Conservation (phyloP, 2,113 vertebrate genomes). For the Pagrus major region DNA sequence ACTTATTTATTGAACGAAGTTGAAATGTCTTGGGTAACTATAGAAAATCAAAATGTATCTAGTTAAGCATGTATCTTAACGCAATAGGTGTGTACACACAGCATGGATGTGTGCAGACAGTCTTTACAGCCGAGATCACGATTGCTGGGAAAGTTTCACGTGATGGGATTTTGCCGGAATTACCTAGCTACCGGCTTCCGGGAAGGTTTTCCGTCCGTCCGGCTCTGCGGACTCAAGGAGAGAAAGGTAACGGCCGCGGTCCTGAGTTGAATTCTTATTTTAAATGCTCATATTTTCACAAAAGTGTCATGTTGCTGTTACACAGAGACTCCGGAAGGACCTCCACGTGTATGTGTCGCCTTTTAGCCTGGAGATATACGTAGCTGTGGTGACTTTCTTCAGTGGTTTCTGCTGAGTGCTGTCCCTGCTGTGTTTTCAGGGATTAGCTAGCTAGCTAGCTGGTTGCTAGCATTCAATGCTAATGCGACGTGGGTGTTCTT, state of each 20-base stretch:
- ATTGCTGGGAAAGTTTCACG: slow-evolving; percentile 64
- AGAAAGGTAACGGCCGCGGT: slow-evolving; percentile 83
- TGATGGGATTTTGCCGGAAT: slow-evolving; percentile 86
- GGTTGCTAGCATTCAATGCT: slow-evolving; percentile 65
- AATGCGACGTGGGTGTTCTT: slow-evolving; percentile 78
- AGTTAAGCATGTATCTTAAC: neutral
- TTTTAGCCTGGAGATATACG: neutral
- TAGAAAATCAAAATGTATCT: neutral
- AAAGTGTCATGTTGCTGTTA: neutral
- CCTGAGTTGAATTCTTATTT: slow-evolving; percentile 18
- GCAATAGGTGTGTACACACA: neutral
- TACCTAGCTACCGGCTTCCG: slow-evolving; percentile 86
- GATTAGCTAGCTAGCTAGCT: slow-evolving; percentile 75
- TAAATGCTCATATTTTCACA: slow-evolving; percentile 2
- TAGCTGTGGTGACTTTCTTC: slow-evolving; percentile 46
- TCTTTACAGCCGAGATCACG: neutral
- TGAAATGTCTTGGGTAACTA: neutral
- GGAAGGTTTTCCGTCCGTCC: slow-evolving; percentile 89
- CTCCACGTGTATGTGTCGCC: neutral
- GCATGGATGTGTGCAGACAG: too few species aligned
- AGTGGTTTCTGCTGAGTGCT: slow-evolving; percentile 42
- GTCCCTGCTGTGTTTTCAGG: slow-evolving; percentile 74
- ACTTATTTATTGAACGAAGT: neutral
- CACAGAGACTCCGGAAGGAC: accelerated
- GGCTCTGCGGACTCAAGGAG: slow-evolving; percentile 94